Conservation (phyloP, 2,888 invertebrate genomes). For the Netelia melanura region DNA sequence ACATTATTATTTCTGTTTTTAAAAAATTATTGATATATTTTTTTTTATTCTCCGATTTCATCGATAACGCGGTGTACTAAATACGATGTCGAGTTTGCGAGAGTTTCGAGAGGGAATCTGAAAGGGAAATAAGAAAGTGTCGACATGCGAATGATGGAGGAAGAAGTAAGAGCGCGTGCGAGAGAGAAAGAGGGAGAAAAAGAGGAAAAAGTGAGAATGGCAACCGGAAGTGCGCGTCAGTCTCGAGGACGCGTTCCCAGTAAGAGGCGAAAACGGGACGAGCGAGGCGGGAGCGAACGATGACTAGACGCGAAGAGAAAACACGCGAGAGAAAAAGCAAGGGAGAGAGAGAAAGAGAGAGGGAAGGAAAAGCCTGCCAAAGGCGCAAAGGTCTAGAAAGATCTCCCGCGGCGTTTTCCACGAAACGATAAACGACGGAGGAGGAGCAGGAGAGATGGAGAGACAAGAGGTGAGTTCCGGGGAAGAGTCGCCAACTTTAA, state of each 20-base stretch:
- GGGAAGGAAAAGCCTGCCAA: constrained; percentile 31
- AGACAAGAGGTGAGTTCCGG: constrained; percentile 56
- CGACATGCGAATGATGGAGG: background rate
- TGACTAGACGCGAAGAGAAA: constrained; percentile 22
- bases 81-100: constrained; percentile 26
- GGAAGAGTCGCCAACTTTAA: constrained; percentile 71
- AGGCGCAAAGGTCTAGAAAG: constrained; percentile 47
- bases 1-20: background rate
- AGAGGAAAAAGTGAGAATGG: background rate
- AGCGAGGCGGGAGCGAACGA: constrained; percentile 19
- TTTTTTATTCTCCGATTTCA: background rate
- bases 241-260: constrained; percentile 33
- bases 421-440: constrained; percentile 58
- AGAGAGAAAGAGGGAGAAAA: no score
- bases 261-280: constrained; percentile 52
- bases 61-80: constrained; percentile 11
- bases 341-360: constrained; percentile 2
- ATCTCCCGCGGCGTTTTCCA: constrained; percentile 38
- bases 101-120: background rate
- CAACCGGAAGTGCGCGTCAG: constrained; percentile 56
- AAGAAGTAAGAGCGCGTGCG: no score
- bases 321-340: constrained; percentile 6
- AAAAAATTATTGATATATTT: background rate
- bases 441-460: constrained; percentile 14
- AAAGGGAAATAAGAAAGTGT: constrained; percentile 29